phyloP scores from a whole-genome alignment of 2,113 vertebrate genomes.

The Paradoxurus hermaphroditus region DNA sequence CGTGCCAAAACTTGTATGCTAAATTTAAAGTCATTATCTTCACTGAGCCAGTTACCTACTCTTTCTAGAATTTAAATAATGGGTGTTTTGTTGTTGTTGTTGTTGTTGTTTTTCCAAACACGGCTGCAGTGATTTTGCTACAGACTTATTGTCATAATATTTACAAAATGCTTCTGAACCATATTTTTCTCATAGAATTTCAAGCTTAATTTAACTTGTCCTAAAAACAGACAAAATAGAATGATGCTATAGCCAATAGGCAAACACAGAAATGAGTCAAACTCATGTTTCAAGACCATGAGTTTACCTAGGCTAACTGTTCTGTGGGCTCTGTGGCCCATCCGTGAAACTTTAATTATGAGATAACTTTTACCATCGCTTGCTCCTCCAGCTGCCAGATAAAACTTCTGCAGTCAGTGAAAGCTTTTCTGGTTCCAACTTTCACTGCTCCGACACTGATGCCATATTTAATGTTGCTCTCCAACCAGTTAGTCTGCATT shows the following conservation, averaged over 20 bases:
- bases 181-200: conserved; percentile 73
- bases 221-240: conserved; percentile 61
- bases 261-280: conserved; percentile 53
- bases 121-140: neutral
- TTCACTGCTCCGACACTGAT: neutral
- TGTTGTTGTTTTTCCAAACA: neutral
- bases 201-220: conserved; percentile 78
- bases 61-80: conserved; percentile 23
- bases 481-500: neutral
- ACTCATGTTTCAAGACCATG: neutral
- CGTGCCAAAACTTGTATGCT: neutral
- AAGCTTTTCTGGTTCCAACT: neutral
- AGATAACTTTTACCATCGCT: neutral
- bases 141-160: conserved; percentile 60
- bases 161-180: conserved; percentile 68
- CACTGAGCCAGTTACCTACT: neutral
- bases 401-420: neutral
- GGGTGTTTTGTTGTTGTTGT: neutral
- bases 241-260: conserved; percentile 27
- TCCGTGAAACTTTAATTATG: neutral
- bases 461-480: neutral
- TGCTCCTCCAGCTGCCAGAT: neutral
- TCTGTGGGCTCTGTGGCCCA: neutral
- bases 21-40: neutral
- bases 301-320: conserved; percentile 61